Evolutionary conservation across 2,797 vertebrate species (phyloP), one percentile per base, ranked within the genome.

Genomic region (Acanthornis magna): DNA sequence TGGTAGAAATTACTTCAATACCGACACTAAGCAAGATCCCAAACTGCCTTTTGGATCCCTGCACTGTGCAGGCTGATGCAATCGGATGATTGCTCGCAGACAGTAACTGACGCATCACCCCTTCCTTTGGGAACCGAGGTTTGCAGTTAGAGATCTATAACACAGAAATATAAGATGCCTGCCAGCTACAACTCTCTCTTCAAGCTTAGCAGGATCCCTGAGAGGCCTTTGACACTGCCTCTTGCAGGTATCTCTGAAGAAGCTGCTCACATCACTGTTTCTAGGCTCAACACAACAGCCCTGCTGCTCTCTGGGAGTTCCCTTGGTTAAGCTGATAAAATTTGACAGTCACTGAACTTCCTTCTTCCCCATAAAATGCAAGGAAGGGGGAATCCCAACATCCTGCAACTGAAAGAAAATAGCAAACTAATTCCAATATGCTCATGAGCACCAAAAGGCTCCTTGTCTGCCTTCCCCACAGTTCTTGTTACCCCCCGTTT

Each of bases 361-460:
- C 68, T 80, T 65, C 47, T 91, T 74, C 16, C 23, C 50, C 25
- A 32, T 27, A 32, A 36, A 95, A 68, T 0, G 1, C 1, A 7
- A 91, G 80, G 61, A 93, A 90, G 65, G 83, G 85, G 94, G 95
- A 96, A 95, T 84, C 93, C 91, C 83, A 77, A 74, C 88, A 93
- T 96, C 94, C 89, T 88, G 70, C n/a, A 57, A 32, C 55, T 62
- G 83, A 77, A 87, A 74, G 80, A 89, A 93, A 87, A 91, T 38
- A 93, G 50, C 76, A 53, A 91, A 71, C 32, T 82, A 32, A 87
- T 96, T 96, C 84, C 5, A 3, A 82, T 47, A 57, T 23, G 40
- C 13, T 91, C 61, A 79, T 26, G 26, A 71, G 40, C 18, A 87
- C 88, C 58, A 97, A 96, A 93, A 94, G 74, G 50, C 50, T 58